Evolutionary conservation across 2,113 vertebrate genomes (phyloP).

Genomic region (Callaeas wilsoni): DNA sequence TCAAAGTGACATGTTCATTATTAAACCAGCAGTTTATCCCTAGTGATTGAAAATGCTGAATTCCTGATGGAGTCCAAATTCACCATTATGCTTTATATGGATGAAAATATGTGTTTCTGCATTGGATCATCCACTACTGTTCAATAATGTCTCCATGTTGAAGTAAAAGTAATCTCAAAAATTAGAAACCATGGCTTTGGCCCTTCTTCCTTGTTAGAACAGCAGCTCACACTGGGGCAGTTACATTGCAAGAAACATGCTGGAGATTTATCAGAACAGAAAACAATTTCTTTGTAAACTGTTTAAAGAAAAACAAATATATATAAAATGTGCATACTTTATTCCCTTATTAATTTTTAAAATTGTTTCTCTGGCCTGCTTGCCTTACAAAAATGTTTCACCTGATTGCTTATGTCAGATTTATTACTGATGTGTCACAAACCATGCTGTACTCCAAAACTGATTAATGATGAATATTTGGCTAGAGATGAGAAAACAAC

Average conservation of each 20-base stretch:
- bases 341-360: slow-evolving; percentile 21
- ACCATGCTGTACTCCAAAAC: not conserved
- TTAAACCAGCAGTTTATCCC: not conserved
- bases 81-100: not conserved
- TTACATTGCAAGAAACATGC: not conserved
- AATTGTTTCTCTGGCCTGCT: not conserved
- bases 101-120: not conserved
- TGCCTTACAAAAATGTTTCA: not conserved
- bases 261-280: not conserved
- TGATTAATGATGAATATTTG: slow-evolving; percentile 34
- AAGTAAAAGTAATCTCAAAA: not conserved
- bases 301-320: not conserved
- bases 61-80: not conserved
- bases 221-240: not conserved
- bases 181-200: not conserved
- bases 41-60: not conserved
- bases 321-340: not conserved
- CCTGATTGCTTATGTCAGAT: slow-evolving; percentile 28
- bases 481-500: slow-evolving; percentile 27
- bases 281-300: not conserved
- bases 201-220: not conserved
- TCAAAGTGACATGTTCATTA: not conserved
- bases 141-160: not conserved
- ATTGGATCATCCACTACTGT: not conserved
- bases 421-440: not conserved